phyloP scores from a whole-genome alignment of 2,797 vertebrate species.

The Spinibarbus caldwelli region DNA sequence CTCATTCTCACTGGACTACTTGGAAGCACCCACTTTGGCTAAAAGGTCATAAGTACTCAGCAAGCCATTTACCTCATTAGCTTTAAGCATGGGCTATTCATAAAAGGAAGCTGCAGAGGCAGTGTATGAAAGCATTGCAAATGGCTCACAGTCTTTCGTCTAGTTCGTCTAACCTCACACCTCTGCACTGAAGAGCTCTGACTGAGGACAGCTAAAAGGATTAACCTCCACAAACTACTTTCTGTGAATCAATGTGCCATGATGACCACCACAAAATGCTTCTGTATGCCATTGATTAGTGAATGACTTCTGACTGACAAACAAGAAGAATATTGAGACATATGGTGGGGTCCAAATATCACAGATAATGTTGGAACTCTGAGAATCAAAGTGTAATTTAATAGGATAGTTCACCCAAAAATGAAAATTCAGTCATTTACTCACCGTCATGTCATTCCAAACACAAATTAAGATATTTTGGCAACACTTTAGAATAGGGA shows the following conservation, averaged over 20 bases:
- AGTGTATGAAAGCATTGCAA: conserved; percentile 49
- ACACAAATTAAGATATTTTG: not conserved
- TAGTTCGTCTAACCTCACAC: conserved; percentile 43
- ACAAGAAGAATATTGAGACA: not conserved
- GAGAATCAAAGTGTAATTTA: not conserved
- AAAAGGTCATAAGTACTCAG: conserved; percentile 49
- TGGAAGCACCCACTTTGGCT: conserved; percentile 21
- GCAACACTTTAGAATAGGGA: no score
- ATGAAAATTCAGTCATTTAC: not conserved
- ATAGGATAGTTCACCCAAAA: not conserved
- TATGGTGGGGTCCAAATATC: not conserved
- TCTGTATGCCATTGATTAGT: conserved; percentile 1
- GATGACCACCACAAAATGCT: conserved; percentile 8
- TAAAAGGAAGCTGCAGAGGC: conserved; percentile 43
- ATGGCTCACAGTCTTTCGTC: conserved; percentile 29
- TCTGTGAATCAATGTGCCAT: conserved; percentile 45
- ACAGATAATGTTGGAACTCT: not conserved
- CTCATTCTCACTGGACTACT: conserved; percentile 14
- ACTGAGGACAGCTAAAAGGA: conserved; percentile 47
- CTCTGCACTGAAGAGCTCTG: conserved; percentile 43
- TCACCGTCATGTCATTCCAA: not conserved
- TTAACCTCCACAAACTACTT: conserved; percentile 54
- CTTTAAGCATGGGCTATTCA: conserved; percentile 46
- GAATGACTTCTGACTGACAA: conserved; percentile 5
- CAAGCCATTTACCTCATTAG: conserved; percentile 53